Evolutionary conservation across 1,140 invertebrate species (phyloP), one percentile per base, ranked within the genome.

Genomic region (Copidosoma floridanum): DNA sequence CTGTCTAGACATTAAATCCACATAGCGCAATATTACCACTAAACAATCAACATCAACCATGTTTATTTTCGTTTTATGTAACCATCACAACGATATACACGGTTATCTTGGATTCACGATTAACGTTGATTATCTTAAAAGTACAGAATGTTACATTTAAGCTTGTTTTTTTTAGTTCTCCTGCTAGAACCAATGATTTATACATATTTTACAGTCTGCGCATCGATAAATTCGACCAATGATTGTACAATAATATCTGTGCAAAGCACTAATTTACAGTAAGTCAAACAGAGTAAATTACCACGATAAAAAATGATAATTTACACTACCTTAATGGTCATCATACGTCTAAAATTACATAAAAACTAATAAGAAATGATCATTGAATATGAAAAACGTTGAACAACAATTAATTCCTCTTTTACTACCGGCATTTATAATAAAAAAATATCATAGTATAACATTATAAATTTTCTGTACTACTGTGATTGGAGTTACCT

Each of bases 241-340:
- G 70, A 75, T 75, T 72, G 68, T 71, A 75, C 70, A n/a, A n/a
- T n/a, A 71, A 59, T 55, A 69, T 69, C 69, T 68, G 63, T 74
- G 68, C 64, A 51, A 18, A 48, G 71, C 68, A 75, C 69, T 59
- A 61, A n/a, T n/a, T n/a, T n/a, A n/a, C 48, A 57, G 37, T 38
- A 70, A 75, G 66, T n/a, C 64, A 64, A 72, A 67, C 64, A 73
- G 70, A 73, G 68, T 72, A 43, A 71, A 48, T 37, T 54, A 63
- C 47, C 46, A 24, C 8, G 20, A 14, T 43, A 57, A 47, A 57
- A 24, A 57, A 21, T 26, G n/a, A n/a, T n/a, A n/a, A n/a, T n/a
- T n/a, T n/a, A n/a, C n/a, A n/a, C n/a, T n/a, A n/a, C n/a, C n/a
- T n/a, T n/a, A n/a, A n/a, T n/a, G n/a, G n/a, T n/a, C n/a, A n/a